Percentiles rank a stretch among this genome's conserved stretches.
phyloP scores from a whole-genome alignment of 2,888 invertebrate genomes.

The Macrosoma leucophasiata region DNA sequence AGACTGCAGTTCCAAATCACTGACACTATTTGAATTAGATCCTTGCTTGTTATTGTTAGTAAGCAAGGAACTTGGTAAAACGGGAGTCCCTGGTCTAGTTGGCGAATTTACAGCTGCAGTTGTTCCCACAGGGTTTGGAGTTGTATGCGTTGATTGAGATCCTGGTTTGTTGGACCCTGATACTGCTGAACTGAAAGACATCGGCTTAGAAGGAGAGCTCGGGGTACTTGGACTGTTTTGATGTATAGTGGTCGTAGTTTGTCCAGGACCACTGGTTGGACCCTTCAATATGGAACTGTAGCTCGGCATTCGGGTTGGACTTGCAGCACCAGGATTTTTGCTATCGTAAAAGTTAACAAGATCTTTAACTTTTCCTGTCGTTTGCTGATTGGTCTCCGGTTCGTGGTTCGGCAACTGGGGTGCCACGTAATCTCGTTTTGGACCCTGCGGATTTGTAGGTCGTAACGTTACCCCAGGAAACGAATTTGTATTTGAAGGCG shows the following conservation, averaged over 20 bases:
- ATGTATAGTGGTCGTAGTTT: constrained; percentile 19
- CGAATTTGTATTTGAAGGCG: background rate
- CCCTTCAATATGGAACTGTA: constrained; percentile 56
- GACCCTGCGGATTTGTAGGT: constrained; percentile 26
- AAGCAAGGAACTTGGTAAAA: constrained; percentile 62
- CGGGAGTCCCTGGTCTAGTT: constrained; percentile 36
- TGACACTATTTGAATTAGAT: constrained; percentile 39
- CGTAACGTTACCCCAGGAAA: constrained; percentile 1
- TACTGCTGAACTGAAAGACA: constrained; percentile 50
- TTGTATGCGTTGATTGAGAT: constrained; percentile 29
- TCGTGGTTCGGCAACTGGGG: constrained; percentile 39
- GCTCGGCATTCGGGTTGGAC: constrained; percentile 38
- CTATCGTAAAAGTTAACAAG: constrained; percentile 56
- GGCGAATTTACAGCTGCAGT: constrained; percentile 20
- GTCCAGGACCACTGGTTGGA: constrained; percentile 16
- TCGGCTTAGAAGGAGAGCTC: constrained; percentile 37
- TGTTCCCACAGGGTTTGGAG: constrained; percentile 28
- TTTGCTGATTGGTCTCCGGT: constrained; percentile 31
- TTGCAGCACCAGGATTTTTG: constrained; percentile 32
- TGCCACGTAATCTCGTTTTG: constrained; percentile 51
- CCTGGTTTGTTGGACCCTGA: constrained; percentile 41
- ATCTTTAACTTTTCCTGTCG: constrained; percentile 54
- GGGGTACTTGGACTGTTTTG: constrained; percentile 21
- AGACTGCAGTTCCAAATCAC: constrained; percentile 79
- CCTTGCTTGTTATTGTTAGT: constrained; percentile 49